phyloP scores from a whole-genome alignment of 53 echinoderm and acorn worm species.

The Paelopatides confundens region DNA sequence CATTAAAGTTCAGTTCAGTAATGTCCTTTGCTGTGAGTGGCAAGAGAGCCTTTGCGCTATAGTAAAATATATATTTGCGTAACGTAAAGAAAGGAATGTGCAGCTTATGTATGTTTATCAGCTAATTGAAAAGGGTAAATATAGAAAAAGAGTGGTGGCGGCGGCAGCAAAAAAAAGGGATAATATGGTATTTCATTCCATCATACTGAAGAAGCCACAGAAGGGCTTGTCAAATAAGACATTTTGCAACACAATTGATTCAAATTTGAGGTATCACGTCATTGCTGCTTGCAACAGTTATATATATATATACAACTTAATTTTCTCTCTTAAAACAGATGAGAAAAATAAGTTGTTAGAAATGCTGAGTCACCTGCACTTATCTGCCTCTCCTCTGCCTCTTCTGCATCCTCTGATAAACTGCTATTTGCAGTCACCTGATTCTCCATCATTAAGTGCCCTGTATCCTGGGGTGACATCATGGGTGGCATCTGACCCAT shows the following conservation, averaged over 20 bases:
- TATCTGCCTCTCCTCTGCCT: background rate
- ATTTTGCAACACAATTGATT: no score
- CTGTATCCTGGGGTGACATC: background rate
- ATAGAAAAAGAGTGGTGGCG: no score
- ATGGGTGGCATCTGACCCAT: background rate
- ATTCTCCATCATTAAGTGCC: slow-evolving; percentile 14
- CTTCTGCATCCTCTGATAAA: slow-evolving; percentile 23
- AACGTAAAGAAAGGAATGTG: background rate
- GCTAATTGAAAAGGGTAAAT: no score
- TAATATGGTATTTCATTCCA: no score
- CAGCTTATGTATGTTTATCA: background rate
- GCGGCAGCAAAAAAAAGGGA: no score
- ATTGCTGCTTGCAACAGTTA: no score
- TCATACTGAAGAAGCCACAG: no score
- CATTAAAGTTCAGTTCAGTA: background rate
- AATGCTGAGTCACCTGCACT: slow-evolving; percentile 37
- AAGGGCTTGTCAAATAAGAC: no score
- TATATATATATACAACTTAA: no score
- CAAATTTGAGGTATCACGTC: no score
- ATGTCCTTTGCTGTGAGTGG: background rate
- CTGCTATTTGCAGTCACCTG: slow-evolving; percentile 34
- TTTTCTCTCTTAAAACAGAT: background rate
- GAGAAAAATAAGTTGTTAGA: background rate
- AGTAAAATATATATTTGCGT: background rate
- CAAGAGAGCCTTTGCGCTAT: background rate